Percentiles rank a stretch among this genome's conserved stretches.
Conservation (phyloP, 2,113 vertebrate genomes). For the Budorcas taxicolor region DNA sequence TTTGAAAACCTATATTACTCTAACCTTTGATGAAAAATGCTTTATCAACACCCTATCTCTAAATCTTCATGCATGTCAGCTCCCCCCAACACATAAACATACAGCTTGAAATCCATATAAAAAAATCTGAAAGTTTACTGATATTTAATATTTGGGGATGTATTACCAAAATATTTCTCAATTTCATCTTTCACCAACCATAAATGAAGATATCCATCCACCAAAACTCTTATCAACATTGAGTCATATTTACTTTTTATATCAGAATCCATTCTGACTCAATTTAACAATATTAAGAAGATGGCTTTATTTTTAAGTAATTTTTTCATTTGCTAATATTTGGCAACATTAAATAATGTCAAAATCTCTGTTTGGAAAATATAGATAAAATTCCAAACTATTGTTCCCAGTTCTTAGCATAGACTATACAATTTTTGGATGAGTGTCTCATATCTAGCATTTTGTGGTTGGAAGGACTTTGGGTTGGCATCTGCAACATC, state of each 20-base stretch:
- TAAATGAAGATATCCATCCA: not conserved
- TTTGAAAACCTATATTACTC: not conserved
- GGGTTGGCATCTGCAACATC: not conserved
- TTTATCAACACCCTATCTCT: not conserved
- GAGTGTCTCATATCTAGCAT: not conserved
- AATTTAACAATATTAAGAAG: not conserved
- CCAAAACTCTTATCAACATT: not conserved
- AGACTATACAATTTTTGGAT: not conserved
- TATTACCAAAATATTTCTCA: not conserved
- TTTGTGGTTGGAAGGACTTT: not conserved
- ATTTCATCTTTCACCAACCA: not conserved
- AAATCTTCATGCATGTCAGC: not conserved
- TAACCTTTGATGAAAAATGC: not conserved
- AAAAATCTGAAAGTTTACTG: not conserved
- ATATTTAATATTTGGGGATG: not conserved
- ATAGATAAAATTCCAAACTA: not conserved
- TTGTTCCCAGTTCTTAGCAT: not conserved
- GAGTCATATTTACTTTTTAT: not conserved
- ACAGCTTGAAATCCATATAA: not conserved
- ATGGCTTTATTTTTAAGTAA: not conserved
- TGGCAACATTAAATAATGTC: not conserved
- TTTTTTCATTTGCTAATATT: not conserved
- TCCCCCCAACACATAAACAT: too few relatives aligned
- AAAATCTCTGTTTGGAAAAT: not conserved
- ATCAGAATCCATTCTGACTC: not conserved